phyloP scores from a whole-genome alignment of 2,888 invertebrate genomes.

The Morinoia aosen region DNA sequence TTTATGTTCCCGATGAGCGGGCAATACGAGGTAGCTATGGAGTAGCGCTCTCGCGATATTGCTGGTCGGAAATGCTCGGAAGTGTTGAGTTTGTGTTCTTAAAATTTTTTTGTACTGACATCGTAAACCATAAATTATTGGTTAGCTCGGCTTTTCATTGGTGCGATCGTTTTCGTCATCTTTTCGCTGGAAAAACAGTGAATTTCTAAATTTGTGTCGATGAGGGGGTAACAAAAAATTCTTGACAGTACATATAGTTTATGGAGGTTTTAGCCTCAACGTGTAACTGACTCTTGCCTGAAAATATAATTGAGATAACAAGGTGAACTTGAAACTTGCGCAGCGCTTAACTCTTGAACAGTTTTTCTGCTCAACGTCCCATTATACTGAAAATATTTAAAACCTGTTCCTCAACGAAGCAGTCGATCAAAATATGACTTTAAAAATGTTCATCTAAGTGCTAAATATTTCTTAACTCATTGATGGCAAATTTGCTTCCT shows the following conservation, averaged over 20 bases:
- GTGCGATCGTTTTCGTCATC: neutral
- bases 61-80: neutral
- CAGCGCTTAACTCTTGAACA: neutral
- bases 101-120: neutral
- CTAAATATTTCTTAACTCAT: neutral
- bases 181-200: neutral
- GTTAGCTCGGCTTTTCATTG: neutral
- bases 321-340: neutral
- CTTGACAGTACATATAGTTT: neutral
- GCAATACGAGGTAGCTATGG: neutral
- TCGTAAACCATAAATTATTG: neutral
- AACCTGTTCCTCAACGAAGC: neutral
- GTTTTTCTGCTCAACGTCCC: neutral
- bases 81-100: neutral
- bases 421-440: neutral
- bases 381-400: neutral
- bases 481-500: neutral
- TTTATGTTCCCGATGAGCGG: neutral
- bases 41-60: neutral
- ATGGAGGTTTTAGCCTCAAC: neutral
- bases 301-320: neutral
- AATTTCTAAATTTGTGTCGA: neutral
- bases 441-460: neutral
- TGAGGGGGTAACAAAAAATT: neutral
- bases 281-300: neutral